These are phyloP conservation scores for Progne subis DNA, from an alignment of 2,113 vertebrate genomes.

Conservation along the genomic window DNA sequence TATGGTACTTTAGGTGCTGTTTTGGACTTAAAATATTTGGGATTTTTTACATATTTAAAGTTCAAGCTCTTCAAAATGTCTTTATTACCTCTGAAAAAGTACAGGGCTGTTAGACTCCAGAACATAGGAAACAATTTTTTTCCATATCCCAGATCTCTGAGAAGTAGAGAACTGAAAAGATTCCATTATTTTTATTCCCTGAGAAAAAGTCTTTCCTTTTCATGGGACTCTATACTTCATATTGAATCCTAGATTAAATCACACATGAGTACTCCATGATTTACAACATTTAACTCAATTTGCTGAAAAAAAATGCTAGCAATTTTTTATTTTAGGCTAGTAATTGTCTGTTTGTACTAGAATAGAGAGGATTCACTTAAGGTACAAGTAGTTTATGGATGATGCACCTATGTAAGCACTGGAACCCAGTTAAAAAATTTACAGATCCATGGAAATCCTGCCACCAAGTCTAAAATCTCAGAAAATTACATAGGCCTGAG, in stretches of 20 bases:
- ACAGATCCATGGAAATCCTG: neutral
- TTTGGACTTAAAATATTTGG: neutral
- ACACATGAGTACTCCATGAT: neutral
- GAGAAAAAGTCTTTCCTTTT: neutral
- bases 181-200: neutral
- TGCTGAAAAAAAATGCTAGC: neutral
- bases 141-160: neutral
- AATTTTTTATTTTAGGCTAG: neutral
- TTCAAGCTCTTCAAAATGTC: neutral
- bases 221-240: neutral
- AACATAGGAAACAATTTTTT: neutral
- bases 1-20: neutral
- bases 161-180: neutral
- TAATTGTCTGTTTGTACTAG: neutral
- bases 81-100: neutral
- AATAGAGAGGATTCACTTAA: neutral
- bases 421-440: neutral
- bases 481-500: neutral
- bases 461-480: neutral
- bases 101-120: neutral
- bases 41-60: neutral
- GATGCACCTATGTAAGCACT: neutral
- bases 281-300: neutral
- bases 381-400: neutral
- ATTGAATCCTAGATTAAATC: neutral